These are phyloP conservation scores for Anniella stebbinsi DNA, from an alignment of 2,797 vertebrate genomes.

Conservation along the genomic window DNA sequence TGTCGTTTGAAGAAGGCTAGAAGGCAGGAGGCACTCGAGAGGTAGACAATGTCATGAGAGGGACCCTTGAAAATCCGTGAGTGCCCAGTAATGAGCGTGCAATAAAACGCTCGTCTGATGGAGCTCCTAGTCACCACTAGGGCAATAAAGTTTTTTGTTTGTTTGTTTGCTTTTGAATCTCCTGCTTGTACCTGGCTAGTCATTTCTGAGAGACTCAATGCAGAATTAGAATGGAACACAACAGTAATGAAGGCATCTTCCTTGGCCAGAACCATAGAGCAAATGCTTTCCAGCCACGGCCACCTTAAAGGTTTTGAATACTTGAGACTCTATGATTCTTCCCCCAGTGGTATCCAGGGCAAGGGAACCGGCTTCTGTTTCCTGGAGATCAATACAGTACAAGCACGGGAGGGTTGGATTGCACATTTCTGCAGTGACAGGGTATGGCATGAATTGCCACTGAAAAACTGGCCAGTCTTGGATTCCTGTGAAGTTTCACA, in stretches of 20 bases:
- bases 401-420: not conserved
- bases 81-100: too few relatives aligned
- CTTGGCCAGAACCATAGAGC: not conserved
- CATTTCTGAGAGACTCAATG: not conserved
- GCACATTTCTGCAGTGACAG: not conserved
- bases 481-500: not conserved
- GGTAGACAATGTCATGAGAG: too few relatives aligned
- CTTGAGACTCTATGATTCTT: not conserved
- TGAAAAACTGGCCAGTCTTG: not conserved
- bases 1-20: too few relatives aligned
- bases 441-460: not conserved
- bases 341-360: not conserved
- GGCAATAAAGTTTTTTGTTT: too few relatives aligned
- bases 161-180: not conserved
- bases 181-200: not conserved
- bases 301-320: not conserved
- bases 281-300: not conserved
- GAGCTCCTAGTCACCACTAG: not conserved
- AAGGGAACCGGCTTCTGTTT: not conserved
- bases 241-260: not conserved
- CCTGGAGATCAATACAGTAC: not conserved
- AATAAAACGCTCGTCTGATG: too few relatives aligned
- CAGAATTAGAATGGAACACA: not conserved
- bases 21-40: too few relatives aligned
- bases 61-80: too few relatives aligned